Base-by-base conservation (phyloP, 2,888 invertebrate species). In the Zhuqinia jingwanae region DNA sequence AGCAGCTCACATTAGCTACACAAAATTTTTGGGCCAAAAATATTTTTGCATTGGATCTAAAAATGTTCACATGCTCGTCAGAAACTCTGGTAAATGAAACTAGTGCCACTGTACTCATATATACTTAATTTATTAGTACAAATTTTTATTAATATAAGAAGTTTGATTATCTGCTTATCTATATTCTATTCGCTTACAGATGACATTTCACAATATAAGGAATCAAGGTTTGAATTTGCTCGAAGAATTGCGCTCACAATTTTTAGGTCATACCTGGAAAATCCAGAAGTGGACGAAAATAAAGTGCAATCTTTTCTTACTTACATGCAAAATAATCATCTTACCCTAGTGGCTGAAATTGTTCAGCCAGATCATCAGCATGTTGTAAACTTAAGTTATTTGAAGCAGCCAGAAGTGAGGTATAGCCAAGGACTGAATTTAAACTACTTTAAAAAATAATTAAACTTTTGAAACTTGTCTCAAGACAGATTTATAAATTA, bases 41-140 rank as follows among this genome's bases (percentile, higher is more conserved):
- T 90, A 92, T 11, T 90, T 92, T 36, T 92, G 92, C 90, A 92
- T 92, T 47, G 93, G 93, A 3, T 93, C 93, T 10, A 93, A 93
- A 90, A 93, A 93, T 91, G 93, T 93, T 15, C 93, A 93, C 90
- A 90, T 93, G 89, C 86, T 93, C 56, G 91, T 92, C 63, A 91
- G 91, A 80, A 92, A 90, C 42, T 90, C 89, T 91, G 88, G 90
- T 90, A 85, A 73, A n/a, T n/a, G 70, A 3, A 3, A 27, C n/a
- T 20, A 58, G 6, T 58, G 58, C 11, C 2, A 58, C 20, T 58
- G 27, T 42, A 47, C 36, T 79, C 10, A n/a, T n/a, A n/a, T n/a
- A n/a, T n/a, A n/a, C n/a, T n/a, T n/a, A n/a, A n/a, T n/a, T n/a
- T n/a, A n/a, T n/a, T n/a, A n/a, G n/a, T n/a, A n/a, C n/a, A n/a